Evolutionary conservation across 2,113 vertebrate genomes (phyloP), one percentile per base, ranked within the genome.

Genomic region (Bufo bufo): DNA sequence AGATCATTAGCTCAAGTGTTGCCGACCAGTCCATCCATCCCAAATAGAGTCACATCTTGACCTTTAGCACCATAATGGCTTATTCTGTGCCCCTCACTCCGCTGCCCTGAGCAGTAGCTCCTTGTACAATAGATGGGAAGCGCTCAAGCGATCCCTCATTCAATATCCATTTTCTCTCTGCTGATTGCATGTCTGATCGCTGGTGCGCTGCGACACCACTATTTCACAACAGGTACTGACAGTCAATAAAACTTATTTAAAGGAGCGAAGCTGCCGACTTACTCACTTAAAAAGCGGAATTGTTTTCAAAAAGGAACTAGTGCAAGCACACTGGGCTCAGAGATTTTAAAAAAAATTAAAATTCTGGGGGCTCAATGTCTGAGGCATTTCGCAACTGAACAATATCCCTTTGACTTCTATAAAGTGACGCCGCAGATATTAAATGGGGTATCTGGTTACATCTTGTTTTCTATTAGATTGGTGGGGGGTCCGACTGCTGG

Each of bases 1-100:
- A 88, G 87, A 82, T 84, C 81, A 88, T 88, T 88, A 88, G 87
- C 87, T 88, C 69, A 88, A 88, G 87, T 88, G 87, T 75, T 88
- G 50, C 79, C 45, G 58, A 82, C 87, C 81, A 84, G 69, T 23
- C 80, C 87, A 88, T 88, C 87, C 72, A 88, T 88, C 71, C 87
- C 87, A 59, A 87, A 66, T 80, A 69, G 85, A 79, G 77, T 86
- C 85, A 88, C 87, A 88, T 88, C 87, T 88, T 88, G 87, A 88
- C 87, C 87, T 88, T 84, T 88, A 84, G 80, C 87, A 88, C 81
- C 71, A 84, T 88, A 65, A 88, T 82, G 80, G 87, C 80, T 88
- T 82, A 83, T 88, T 88, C 87, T 61, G 52, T 83, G 58, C n/a
- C 71, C 80, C 87, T 77, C 59, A 77, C 80, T 83, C 71, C 77